phyloP scores from a whole-genome alignment of 2,888 invertebrate genomes.

The Macrophya annulata region DNA sequence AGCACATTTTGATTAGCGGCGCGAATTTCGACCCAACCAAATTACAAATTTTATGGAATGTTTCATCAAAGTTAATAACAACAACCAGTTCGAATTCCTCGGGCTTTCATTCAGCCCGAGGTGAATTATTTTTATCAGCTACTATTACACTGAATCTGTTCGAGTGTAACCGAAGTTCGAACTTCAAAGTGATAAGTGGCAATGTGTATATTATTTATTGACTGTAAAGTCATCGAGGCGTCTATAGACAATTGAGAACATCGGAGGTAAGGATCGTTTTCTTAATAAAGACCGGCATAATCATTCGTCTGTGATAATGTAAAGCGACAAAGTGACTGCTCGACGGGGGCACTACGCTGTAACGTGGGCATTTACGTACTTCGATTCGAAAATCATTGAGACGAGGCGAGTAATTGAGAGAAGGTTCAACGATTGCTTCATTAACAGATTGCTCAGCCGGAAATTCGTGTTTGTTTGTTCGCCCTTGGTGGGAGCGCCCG shows the following conservation, averaged over 20 bases:
- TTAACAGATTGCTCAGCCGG: conserved; percentile 53
- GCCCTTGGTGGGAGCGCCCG: conserved; percentile 51
- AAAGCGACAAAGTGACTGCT: not conserved
- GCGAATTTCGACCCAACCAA: not conserved
- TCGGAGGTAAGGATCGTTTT: not conserved
- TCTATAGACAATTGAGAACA: not conserved
- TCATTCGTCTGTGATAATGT: not conserved
- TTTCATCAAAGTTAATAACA: conserved; percentile 12
- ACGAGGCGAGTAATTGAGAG: conserved; percentile 36
- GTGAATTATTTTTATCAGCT: not conserved
- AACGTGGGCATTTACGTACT: not conserved
- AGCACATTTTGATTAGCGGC: not conserved
- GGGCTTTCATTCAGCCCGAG: not conserved
- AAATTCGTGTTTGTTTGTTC: conserved; percentile 55
- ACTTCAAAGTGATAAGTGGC: not conserved
- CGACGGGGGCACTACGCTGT: not conserved
- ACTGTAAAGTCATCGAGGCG: not conserved
- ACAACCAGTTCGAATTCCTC: not conserved
- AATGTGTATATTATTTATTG: conserved; percentile 1
- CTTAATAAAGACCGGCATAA: not conserved
- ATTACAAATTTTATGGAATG: not conserved
- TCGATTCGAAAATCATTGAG: conserved; percentile 37
- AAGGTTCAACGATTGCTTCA: conserved; percentile 49
- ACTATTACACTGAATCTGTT: not conserved
- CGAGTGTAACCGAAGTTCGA: not conserved